Conservation (phyloP, 2,113 vertebrate species). For the Ciconia stormi region DNA sequence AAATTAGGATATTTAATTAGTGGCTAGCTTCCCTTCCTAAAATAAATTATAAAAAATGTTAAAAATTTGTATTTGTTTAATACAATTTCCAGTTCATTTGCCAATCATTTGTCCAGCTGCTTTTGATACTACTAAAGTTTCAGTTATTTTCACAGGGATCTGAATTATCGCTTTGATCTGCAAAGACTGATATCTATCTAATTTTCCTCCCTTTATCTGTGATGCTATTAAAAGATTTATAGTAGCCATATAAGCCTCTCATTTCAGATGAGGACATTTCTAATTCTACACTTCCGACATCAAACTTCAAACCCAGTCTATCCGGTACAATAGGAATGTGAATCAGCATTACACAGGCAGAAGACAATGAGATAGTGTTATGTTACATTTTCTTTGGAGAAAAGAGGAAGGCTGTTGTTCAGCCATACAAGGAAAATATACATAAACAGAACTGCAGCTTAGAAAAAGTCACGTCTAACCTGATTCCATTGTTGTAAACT, state of each 20-base stretch:
- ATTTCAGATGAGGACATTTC: constrained; percentile 35
- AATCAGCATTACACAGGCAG: neutral
- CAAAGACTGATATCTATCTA: constrained; percentile 25
- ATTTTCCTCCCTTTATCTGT: constrained; percentile 52
- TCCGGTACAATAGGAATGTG: neutral
- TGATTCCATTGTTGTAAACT: constrained; percentile 90
- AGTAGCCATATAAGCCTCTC: constrained; percentile 13
- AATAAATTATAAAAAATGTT: neutral
- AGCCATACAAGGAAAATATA: constrained; percentile 1
- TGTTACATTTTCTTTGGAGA: neutral
- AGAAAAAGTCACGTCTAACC: constrained; percentile 73
- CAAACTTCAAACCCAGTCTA: constrained; percentile 30
- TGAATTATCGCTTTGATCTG: constrained; percentile 30
- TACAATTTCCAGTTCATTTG: neutral
- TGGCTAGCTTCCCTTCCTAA: neutral
- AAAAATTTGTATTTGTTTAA: neutral
- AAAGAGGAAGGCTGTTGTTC: neutral
- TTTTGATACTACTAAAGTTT: constrained; percentile 3
- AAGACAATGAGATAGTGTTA: neutral
- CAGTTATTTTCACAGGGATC: constrained; percentile 43
- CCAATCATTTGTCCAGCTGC: neutral
- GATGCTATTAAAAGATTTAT: constrained; percentile 52
- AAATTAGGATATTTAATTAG: neutral
- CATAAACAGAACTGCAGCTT: neutral
- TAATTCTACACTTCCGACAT: constrained; percentile 18